Percentiles rank a stretch among this genome's conserved stretches.
phyloP scores from a whole-genome alignment of 2,888 invertebrate genomes.

The Matsumyia berberina region DNA sequence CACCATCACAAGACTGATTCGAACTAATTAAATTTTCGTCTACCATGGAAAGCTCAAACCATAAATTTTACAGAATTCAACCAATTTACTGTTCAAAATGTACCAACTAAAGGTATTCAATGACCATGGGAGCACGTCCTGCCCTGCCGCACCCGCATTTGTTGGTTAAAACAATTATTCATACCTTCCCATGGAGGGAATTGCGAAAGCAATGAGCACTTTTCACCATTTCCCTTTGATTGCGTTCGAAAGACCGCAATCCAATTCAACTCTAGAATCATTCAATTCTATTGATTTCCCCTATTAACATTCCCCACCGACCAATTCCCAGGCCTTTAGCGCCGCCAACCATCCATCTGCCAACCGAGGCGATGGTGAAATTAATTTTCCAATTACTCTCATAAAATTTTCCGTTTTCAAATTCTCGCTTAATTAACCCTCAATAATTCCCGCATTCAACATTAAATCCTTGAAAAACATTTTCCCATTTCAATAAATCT shows the following conservation, averaged over 20 bases:
- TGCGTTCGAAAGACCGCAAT: constrained; percentile 35
- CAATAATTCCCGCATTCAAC: constrained; percentile 72
- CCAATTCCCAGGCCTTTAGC: constrained; percentile 10
- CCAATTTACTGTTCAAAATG: no score
- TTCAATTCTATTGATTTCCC: constrained; percentile 41
- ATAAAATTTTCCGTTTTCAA: constrained; percentile 68
- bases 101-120: constrained; percentile 6
- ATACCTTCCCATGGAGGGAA: neutral
- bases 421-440: constrained; percentile 74
- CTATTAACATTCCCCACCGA: constrained; percentile 3
- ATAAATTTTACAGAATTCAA: no score
- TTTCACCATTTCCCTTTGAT: constrained; percentile 41
- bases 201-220: constrained; percentile 15
- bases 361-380: constrained; percentile 32
- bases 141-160: neutral
- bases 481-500: constrained; percentile 73
- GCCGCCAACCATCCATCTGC: constrained; percentile 14
- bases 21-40: no score
- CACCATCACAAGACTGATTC: no score
- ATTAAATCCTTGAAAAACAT: constrained; percentile 72
- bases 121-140: constrained; percentile 31
- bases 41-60: no score
- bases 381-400: constrained; percentile 73
- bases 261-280: constrained; percentile 13
- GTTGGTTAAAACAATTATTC: neutral